A percentile compares a stretch with the other conserved stretches of the same genome.
These are phyloP conservation scores for Serinus canaria DNA, from an alignment of 2,113 vertebrate genomes.

Conservation along the genomic window DNA sequence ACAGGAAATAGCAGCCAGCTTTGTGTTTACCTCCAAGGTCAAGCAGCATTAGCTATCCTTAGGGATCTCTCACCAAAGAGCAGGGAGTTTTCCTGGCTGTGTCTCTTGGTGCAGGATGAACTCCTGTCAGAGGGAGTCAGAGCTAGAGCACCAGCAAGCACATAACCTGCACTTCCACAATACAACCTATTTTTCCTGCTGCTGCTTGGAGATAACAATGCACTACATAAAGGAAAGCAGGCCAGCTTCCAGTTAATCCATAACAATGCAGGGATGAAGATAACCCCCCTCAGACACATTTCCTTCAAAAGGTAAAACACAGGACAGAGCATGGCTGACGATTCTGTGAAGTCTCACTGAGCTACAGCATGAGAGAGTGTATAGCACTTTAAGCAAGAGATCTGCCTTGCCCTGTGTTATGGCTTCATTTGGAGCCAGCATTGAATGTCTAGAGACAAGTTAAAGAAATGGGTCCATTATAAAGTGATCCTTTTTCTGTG, in stretches of 20 bases:
- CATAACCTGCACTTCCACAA: neutral
- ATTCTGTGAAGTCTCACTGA: accelerated
- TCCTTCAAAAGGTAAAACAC: neutral
- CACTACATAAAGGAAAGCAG: neutral
- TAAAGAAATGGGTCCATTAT: neutral
- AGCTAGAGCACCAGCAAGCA: neutral
- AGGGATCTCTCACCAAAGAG: neutral
- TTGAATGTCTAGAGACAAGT: neutral
- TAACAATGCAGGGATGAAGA: neutral
- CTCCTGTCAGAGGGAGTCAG: accelerated
- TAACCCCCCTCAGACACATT: neutral
- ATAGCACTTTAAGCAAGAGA: neutral
- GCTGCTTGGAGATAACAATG: neutral
- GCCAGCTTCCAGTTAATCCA: neutral
- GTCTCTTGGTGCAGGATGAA: neutral
- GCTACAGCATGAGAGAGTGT: neutral
- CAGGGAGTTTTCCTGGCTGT: accelerated
- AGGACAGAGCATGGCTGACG: neutral
- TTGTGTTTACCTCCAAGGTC: neutral
- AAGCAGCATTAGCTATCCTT: too few relatives aligned
- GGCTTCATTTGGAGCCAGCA: neutral
- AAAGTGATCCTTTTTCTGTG: neutral
- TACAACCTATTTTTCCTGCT: neutral
- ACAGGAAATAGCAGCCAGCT: neutral
- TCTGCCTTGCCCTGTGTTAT: neutral